A percentile compares a stretch with the other conserved stretches of the same genome.
Conservation (phyloP, 1,140 invertebrate species). For the Drosophila kanapiae region DNA sequence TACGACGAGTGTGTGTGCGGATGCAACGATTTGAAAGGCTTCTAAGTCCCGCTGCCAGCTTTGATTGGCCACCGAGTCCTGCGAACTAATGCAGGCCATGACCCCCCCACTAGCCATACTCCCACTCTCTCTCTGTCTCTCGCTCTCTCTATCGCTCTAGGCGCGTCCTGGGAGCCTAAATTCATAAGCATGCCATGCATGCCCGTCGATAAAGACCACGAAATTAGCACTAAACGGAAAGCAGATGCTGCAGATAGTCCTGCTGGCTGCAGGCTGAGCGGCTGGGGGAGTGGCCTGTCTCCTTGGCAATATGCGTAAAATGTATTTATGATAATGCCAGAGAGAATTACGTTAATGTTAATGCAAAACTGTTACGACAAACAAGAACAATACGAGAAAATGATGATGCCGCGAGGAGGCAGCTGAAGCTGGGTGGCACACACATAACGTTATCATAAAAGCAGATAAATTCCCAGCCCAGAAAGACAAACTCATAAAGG, state of each 20-base stretch:
- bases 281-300: not conserved
- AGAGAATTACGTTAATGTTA: conserved; percentile 84
- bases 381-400: conserved; percentile 82
- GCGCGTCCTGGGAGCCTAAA: conserved; percentile 18
- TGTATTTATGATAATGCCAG: conserved; percentile 85
- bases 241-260: conserved; percentile 51
- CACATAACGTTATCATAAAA: conserved; percentile 81
- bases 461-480: conserved; percentile 79
- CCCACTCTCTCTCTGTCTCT: too few relatives aligned
- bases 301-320: conserved; percentile 81
- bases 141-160: not conserved
- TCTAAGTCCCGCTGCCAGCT: conserved; percentile 69
- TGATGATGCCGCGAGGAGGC: conserved; percentile 51
- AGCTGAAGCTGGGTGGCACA: not conserved
- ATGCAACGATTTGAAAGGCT: conserved; percentile 81
- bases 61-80: conserved; percentile 71
- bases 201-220: conserved; percentile 42
- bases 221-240: conserved; percentile 65
- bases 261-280: not conserved
- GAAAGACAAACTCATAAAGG: conserved; percentile 83
- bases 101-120: too few relatives aligned
- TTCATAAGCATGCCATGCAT: conserved; percentile 55
- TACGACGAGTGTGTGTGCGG: conserved; percentile 20
- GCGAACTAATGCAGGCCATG: conserved; percentile 17
- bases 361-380: conserved; percentile 83